Percentiles rank a stretch among this genome's conserved stretches.
These are phyloP conservation scores for Drosophila suboccidentalis DNA, from an alignment of 2,888 invertebrate genomes.

Conservation along the genomic window DNA sequence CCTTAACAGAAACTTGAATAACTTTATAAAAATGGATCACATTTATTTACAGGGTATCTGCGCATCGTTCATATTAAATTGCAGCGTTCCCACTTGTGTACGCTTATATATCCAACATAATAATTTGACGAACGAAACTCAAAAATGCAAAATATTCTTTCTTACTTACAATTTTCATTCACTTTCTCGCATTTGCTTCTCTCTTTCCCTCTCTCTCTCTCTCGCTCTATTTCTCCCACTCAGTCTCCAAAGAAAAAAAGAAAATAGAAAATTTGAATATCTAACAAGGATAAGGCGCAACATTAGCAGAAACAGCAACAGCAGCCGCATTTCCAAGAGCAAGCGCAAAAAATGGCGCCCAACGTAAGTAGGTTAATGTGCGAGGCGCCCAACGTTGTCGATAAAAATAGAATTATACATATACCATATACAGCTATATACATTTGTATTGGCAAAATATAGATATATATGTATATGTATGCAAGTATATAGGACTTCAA, in stretches of 20 bases:
- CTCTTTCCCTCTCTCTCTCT: neutral
- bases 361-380: slow-evolving; percentile 75
- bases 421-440: slow-evolving; percentile 21
- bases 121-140: neutral
- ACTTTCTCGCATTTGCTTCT: neutral
- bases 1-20: too few species aligned
- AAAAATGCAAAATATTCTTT: neutral
- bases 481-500: slow-evolving; percentile 35
- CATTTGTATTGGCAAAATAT: slow-evolving; percentile 27
- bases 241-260: neutral
- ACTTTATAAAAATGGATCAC: too few species aligned
- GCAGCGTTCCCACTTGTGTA: neutral
- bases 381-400: slow-evolving; percentile 58
- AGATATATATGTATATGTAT: slow-evolving; percentile 10
- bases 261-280: slow-evolving; percentile 66
- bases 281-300: slow-evolving; percentile 66
- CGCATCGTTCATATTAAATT: neutral
- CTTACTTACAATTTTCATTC: neutral
- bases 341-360: slow-evolving; percentile 60
- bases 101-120: neutral
- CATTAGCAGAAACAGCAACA: slow-evolving; percentile 36
- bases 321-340: slow-evolving; percentile 6
- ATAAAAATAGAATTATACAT: slow-evolving; percentile 63
- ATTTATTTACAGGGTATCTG: neutral
- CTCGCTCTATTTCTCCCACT: neutral